Evolutionary conservation across 2,113 vertebrate species (phyloP), one percentile per base, ranked within the genome.

Genomic region (Neotoma lepida): DNA sequence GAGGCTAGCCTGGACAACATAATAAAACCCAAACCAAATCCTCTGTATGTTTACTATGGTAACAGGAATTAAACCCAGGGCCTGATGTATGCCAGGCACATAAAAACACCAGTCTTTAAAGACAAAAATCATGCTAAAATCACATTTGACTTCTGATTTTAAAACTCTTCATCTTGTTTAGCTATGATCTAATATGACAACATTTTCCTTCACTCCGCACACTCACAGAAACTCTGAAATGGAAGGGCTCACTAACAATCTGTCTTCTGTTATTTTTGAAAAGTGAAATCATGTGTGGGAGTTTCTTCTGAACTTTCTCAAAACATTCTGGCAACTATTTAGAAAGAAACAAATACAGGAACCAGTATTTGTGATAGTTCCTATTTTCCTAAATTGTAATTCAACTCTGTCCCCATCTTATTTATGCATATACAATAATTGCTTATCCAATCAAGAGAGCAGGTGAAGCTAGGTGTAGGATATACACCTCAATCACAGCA

Each of bases 371-470:
- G 61, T 58, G 56, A 41, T 61, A 58, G 61, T 88, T 92, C n/a
- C n/a, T 94, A 13, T 88, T 92, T 91, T 87, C 58, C 74, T 58
- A 92, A 86, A 46, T 22, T 78, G 86, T 71, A 93, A 91, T 20
- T 90, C 78, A 74, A 80, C 46, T 88, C 66, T 85, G 58, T 85
- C 44, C 41, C 44, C 91, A n/a, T 24, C 44, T 77, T 95, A 71
- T 49, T 91, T 95, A 73, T 93, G 73, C 54, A 91, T 88, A 93
- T 61, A 93, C 2, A 93, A 28, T 33, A 86, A 91, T 3, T 95
- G 64, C 70, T 97, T 95, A 95, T 96, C 95, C 9, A 88, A 41
- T 80, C 41, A 88, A 87, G 74, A 94, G 88, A 88, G 78, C 20
- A 78, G 1, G 81, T 28, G 56, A 41, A 85, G 18, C 63, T 6